Percentiles rank a stretch among this genome's conserved stretches.
Evolutionary conservation across 1,140 invertebrate species (phyloP).

Genomic region (Aphaenogaster rudis): DNA sequence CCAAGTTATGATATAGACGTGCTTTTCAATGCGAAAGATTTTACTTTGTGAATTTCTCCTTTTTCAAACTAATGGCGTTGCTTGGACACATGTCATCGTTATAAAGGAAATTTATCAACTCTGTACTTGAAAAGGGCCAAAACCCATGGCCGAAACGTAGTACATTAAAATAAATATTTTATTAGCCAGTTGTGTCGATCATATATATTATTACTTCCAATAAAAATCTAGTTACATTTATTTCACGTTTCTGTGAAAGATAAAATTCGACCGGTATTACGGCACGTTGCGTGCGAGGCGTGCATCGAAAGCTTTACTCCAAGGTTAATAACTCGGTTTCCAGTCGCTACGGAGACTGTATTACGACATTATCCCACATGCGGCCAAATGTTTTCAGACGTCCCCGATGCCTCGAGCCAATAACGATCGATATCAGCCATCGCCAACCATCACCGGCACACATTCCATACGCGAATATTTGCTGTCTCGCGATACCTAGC

Average conservation of each 20-base stretch:
- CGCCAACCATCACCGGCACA: background rate
- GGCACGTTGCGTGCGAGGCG: background rate
- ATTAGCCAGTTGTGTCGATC: no score
- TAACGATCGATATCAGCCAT: background rate
- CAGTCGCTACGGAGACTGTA: conserved; percentile 2
- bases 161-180: no score
- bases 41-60: no score
- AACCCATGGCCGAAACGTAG: no score
- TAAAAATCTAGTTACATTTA: no score
- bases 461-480: conserved; percentile 22
- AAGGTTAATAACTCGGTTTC: conserved; percentile 33
- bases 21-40: no score
- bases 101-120: no score
- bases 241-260: background rate
- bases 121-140: no score
- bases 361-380: conserved; percentile 7
- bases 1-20: no score
- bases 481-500: conserved; percentile 1
- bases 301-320: background rate
- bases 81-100: no score
- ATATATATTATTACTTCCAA: no score
- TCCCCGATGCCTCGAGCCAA: conserved; percentile 15
- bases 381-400: conserved; percentile 34
- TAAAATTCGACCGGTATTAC: conserved; percentile 4
- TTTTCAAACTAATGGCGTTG: no score